Percentiles rank a stretch among this genome's conserved stretches.
Conservation (phyloP, 2,888 invertebrate species). For the Syritta pipiens region DNA sequence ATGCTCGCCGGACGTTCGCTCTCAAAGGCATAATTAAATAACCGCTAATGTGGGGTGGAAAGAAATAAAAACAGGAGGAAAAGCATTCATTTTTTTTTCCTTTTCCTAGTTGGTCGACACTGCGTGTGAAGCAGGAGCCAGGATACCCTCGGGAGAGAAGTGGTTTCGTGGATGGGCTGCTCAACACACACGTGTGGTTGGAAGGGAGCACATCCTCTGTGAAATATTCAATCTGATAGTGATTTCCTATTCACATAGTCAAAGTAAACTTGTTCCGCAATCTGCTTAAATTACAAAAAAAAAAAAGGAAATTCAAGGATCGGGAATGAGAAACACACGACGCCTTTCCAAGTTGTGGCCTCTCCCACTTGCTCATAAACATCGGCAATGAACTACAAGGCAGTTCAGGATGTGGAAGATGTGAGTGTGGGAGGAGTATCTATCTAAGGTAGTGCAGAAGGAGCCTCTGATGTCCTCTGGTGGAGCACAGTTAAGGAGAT, state of each 20-base stretch:
- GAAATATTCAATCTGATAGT: slow-evolving; percentile 34
- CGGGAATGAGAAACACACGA: neutral
- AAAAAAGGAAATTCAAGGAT: neutral
- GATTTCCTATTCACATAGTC: slow-evolving; percentile 28
- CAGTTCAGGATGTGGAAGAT: neutral
- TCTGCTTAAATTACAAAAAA: slow-evolving; percentile 25
- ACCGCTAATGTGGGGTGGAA: slow-evolving; percentile 14
- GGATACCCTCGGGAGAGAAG: neutral
- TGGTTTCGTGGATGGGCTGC: neutral
- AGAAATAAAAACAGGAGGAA: slow-evolving; percentile 14
- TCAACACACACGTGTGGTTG: neutral
- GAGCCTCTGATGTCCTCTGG: neutral
- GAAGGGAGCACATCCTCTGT: neutral
- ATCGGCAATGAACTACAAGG: slow-evolving; percentile 2
- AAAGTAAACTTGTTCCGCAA: slow-evolving; percentile 33
- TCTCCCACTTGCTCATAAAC: slow-evolving; percentile 12
- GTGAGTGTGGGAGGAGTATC: neutral
- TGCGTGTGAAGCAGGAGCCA: neutral
- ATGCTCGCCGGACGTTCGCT: slow-evolving; percentile 10
- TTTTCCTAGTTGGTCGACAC: too few relatives aligned
- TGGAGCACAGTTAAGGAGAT: slow-evolving; percentile 45
- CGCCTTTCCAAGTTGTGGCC: neutral
- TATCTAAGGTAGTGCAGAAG: neutral
- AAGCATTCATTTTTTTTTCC: neutral
- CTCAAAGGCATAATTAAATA: slow-evolving; percentile 41